Evolutionary conservation across 2,888 invertebrate genomes (phyloP).

Genomic region (Heliconius aoede): DNA sequence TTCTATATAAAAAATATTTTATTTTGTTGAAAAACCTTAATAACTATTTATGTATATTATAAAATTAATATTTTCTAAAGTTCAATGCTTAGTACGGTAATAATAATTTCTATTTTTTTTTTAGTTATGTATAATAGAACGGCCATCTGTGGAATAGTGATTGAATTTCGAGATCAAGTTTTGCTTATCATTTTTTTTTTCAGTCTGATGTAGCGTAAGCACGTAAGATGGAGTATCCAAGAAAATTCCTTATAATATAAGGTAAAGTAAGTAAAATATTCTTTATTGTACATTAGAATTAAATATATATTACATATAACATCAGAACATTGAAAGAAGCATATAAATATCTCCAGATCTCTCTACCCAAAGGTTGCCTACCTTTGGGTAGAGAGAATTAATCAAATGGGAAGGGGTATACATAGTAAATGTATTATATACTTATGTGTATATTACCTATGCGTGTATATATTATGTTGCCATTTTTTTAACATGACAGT

Average conservation of each 20-base stretch:
- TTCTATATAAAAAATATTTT: not conserved
- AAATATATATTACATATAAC: too few relatives aligned
- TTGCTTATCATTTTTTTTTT: not conserved
- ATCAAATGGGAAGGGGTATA: too few relatives aligned
- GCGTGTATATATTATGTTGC: too few relatives aligned
- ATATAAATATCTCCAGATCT: too few relatives aligned
- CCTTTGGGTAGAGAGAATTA: too few relatives aligned
- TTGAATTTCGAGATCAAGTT: not conserved
- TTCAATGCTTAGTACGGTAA: not conserved
- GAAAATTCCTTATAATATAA: not conserved
- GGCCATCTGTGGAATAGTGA: conserved; percentile 17
- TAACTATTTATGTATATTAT: not conserved
- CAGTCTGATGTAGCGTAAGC: not conserved
- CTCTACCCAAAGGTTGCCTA: too few relatives aligned
- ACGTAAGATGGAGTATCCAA: not conserved
- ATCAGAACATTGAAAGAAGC: too few relatives aligned
- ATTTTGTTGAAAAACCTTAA: not conserved
- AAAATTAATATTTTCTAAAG: not conserved
- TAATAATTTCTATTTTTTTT: not conserved
- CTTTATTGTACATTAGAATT: too few relatives aligned
- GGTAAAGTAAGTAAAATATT: too few relatives aligned
- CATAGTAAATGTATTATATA: too few relatives aligned
- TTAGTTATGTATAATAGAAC: not conserved
- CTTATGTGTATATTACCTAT: too few relatives aligned
- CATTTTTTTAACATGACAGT: too few relatives aligned